Base-by-base conservation (phyloP, 2,797 vertebrate species). In the Acrocephalus scirpaceus region DNA sequence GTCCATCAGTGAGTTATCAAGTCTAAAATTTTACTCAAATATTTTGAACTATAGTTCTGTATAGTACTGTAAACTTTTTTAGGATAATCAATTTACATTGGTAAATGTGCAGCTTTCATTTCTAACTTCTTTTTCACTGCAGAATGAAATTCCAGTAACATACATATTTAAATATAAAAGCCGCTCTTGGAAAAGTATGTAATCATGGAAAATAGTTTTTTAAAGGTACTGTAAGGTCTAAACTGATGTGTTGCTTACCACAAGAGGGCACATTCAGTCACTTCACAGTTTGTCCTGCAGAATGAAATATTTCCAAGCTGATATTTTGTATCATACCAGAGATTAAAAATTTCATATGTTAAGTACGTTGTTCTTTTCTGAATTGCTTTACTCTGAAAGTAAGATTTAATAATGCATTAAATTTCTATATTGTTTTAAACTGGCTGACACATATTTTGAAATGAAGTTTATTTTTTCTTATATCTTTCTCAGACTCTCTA, bases 401-500 rank as follows among this genome's bases (percentile, higher is more conserved):
- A 85, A 80, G 26, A 70, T 85, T 74, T 88, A 91, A 71, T 87
- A 91, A 87, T 78, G 62, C 44, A 21, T 90, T 93, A 30, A 32
- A 16, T 77, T 48, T 88, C 42, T 93, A 7, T 91, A 82, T 93
- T 96, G 90, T 65, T 96, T 91, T 95, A 75, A 87, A 92, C 61
- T 89, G 94, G 73, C 79, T 97, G 90, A 89, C 93, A 90, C 84
- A 86, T 80, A 96, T 95, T 92, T 94, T 97, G 96, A 94, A 96
- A 86, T 96, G 92, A 95, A 97, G 78, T 94, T 96, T 86, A 72
- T 96, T 97, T 94, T 95, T 96, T 95, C 73, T 85, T 97, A 3
- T 97, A 9, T 96, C 91, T 98, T 97, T 96, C 96, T 90, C 95
- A 99, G 99, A 98, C 97, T 84, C 94, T 92, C 77, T 99, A 99